Percentiles rank a stretch among this genome's conserved stretches.
phyloP scores from a whole-genome alignment of 2,113 vertebrate genomes.

The Benitochromis conjunctus region DNA sequence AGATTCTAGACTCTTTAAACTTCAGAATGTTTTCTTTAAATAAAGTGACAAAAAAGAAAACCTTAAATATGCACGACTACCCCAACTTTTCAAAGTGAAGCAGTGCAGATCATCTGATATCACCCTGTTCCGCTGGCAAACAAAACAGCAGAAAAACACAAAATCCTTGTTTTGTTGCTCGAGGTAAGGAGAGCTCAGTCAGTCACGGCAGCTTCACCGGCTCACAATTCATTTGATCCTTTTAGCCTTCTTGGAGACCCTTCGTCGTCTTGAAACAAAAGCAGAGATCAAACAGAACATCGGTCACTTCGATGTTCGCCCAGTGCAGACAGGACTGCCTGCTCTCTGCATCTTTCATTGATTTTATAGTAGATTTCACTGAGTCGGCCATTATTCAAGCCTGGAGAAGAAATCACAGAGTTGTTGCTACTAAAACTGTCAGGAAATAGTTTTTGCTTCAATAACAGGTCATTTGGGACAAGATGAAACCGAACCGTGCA shows the following conservation, averaged over 20 bases:
- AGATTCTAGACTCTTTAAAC: background rate
- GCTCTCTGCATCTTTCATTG: background rate
- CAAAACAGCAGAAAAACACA: background rate
- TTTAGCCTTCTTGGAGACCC: fast-evolving
- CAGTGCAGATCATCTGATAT: background rate
- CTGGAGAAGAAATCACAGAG: background rate
- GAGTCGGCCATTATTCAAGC: background rate
- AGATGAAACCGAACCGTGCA: background rate
- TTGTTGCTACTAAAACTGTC: no score
- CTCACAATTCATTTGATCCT: background rate
- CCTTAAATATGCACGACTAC: background rate
- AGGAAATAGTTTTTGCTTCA: no score
- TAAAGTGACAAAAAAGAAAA: background rate
- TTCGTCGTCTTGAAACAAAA: background rate
- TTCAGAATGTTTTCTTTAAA: background rate
- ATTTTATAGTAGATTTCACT: background rate
- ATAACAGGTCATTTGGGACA: background rate
- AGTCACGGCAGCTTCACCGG: background rate
- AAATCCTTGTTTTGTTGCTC: background rate
- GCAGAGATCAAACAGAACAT: background rate
- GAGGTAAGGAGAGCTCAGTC: background rate
- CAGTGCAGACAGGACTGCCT: background rate
- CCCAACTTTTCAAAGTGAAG: background rate
- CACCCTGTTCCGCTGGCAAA: background rate
- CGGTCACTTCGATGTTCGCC: fast-evolving